These are phyloP conservation scores for Heterochromis multidens DNA, from an alignment of 2,113 vertebrate species.

Conservation along the genomic window DNA sequence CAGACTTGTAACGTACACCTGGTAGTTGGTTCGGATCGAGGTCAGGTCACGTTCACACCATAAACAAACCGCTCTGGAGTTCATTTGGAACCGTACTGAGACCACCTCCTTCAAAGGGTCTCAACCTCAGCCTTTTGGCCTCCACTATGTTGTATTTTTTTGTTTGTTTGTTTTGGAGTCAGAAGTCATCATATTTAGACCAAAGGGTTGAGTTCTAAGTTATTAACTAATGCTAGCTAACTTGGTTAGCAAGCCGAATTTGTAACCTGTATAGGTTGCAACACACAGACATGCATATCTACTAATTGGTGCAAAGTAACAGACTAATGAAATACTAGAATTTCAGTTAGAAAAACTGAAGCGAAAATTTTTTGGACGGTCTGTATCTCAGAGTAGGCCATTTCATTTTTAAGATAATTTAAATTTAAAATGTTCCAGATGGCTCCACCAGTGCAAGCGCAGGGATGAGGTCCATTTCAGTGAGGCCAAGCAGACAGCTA, in stretches of 20 bases:
- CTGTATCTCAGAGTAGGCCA: neutral
- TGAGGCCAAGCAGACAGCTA: neutral
- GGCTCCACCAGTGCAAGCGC: accelerated
- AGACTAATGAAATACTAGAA: neutral
- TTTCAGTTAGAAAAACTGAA: neutral
- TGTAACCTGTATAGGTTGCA: neutral
- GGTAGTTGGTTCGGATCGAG: too few species aligned
- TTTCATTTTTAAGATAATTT: neutral
- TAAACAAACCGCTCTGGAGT: too few species aligned
- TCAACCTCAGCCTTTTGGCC: too few species aligned
- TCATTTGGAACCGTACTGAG: too few species aligned
- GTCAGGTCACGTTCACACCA: too few species aligned
- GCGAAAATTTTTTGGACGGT: neutral
- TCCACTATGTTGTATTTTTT: too few species aligned
- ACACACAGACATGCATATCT: neutral
- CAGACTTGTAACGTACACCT: too few species aligned
- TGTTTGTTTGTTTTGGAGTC: neutral
- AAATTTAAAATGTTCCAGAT: neutral
- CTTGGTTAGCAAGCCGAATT: too few species aligned
- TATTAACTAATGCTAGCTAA: neutral
- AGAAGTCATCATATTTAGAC: neutral
- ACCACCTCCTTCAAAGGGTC: too few species aligned
- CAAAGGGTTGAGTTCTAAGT: neutral
- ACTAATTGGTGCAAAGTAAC: neutral
- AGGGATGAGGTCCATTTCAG: neutral